Conservation (phyloP, 2,797 vertebrate genomes). For the Pteropus rufus region DNA sequence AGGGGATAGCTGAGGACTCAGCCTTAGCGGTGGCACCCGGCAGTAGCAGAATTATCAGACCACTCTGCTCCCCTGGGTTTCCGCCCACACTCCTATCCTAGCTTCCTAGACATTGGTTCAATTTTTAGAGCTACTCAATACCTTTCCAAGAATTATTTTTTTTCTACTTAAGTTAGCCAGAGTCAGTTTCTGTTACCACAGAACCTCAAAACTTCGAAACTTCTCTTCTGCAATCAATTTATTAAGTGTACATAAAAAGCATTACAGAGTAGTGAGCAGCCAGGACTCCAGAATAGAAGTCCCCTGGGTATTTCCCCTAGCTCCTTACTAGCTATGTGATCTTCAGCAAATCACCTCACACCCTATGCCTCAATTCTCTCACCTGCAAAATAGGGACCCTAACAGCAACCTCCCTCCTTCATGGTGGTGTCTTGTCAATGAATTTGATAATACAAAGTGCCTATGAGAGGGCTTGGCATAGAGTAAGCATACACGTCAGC, state of each 20-base stretch:
- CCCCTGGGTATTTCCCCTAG: not conserved
- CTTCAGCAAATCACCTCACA: not conserved
- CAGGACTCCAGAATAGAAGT: not conserved
- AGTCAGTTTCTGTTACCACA: not conserved
- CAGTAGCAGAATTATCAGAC: not conserved
- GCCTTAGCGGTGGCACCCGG: not conserved
- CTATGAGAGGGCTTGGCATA: too few species aligned
- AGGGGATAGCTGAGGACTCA: not conserved
- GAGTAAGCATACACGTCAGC: not conserved
- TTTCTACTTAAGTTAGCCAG: not conserved
- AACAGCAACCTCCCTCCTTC: not conserved
- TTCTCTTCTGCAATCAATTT: not conserved
- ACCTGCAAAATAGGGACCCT: not conserved
- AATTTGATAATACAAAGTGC: not conserved
- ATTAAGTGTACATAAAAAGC: not conserved
- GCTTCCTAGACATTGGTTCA: not conserved
- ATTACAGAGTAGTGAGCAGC: not conserved
- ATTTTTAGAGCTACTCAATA: not conserved
- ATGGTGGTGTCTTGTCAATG: not conserved
- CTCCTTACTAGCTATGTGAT: not conserved
- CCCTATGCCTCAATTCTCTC: not conserved
- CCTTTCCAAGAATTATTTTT: conserved; percentile 4
- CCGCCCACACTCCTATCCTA: not conserved
- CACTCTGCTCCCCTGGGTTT: not conserved
- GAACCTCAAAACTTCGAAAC: not conserved